These are phyloP conservation scores for Athalia circularis DNA, from an alignment of 2,888 invertebrate genomes.

Conservation along the genomic window DNA sequence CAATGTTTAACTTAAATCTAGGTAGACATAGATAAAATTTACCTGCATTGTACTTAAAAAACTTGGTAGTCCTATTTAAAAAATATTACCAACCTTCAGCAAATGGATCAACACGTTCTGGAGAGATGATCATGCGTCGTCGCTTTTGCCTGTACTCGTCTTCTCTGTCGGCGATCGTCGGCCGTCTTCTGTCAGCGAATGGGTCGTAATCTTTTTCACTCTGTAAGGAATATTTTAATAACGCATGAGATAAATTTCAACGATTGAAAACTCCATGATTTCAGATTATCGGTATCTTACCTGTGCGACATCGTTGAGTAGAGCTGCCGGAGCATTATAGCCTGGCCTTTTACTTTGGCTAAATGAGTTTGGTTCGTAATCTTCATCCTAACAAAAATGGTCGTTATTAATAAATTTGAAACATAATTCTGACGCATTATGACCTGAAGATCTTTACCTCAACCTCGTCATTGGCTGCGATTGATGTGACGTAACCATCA, in stretches of 20 bases:
- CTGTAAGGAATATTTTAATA: slow-evolving; percentile 72
- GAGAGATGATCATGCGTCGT: slow-evolving; percentile 94
- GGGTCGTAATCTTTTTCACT: slow-evolving; percentile 96
- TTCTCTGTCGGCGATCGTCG: slow-evolving; percentile 96
- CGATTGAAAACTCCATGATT: neutral
- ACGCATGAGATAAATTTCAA: neutral
- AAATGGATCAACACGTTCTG: slow-evolving; percentile 97
- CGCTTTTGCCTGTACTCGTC: slow-evolving; percentile 96
- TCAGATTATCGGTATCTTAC: slow-evolving; percentile 73
- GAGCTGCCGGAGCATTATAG: slow-evolving; percentile 90
- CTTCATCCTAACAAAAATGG: slow-evolving; percentile 82
- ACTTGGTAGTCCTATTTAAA: slow-evolving; percentile 43
- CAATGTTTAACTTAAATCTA: slow-evolving; percentile 5
- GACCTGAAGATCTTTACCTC: slow-evolving; percentile 76
- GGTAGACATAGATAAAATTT: slow-evolving; percentile 3
- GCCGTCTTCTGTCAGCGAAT: slow-evolving; percentile 92
- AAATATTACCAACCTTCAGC: slow-evolving; percentile 88
- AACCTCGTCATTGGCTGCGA: slow-evolving; percentile 96
- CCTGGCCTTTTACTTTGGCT: slow-evolving; percentile 84
- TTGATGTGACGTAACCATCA: slow-evolving; percentile 96
- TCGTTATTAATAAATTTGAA: neutral
- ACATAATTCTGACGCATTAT: too few species aligned
- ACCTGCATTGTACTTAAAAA: slow-evolving; percentile 31
- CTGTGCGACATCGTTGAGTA: slow-evolving; percentile 93
- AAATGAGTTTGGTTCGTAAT: slow-evolving; percentile 86